Percentiles rank a stretch among this genome's conserved stretches.
phyloP scores from a whole-genome alignment of 2,113 vertebrate species.

The Chaetodon auriga region DNA sequence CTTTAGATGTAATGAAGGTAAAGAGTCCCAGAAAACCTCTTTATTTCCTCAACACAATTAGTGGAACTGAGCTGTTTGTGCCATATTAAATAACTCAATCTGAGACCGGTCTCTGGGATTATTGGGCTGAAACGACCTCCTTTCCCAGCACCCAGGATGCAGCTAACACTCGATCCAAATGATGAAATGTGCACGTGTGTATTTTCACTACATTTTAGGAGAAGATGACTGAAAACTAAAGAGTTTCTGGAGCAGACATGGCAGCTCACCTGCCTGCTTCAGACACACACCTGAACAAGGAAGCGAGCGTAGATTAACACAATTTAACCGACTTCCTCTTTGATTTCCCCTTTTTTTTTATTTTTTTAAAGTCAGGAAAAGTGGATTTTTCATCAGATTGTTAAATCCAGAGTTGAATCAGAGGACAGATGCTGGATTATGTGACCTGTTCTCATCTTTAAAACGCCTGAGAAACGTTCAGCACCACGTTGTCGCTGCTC shows the following conservation, averaged over 20 bases:
- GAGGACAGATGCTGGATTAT: too few species aligned
- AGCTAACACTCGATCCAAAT: not conserved
- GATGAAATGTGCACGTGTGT: too few species aligned
- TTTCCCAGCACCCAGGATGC: not conserved
- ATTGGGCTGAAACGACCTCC: not conserved
- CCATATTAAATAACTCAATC: not conserved
- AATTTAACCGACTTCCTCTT: too few species aligned
- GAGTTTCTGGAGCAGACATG: not conserved
- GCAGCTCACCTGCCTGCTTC: too few species aligned
- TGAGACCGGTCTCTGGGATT: not conserved
- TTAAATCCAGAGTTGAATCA: too few species aligned
- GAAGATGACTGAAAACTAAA: slow-evolving; percentile 12
- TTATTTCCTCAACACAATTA: not conserved
- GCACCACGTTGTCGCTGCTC: not conserved
- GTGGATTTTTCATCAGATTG: too few species aligned
- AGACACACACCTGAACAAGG: too few species aligned
- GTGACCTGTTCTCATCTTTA: not conserved
- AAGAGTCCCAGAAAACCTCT: not conserved
- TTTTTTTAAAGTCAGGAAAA: too few species aligned
- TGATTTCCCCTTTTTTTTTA: too few species aligned
- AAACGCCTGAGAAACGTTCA: not conserved
- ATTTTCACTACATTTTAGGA: not conserved
- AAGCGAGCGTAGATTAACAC: not conserved
- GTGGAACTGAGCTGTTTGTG: not conserved
- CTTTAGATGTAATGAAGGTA: not conserved